Evolutionary conservation across 2,888 invertebrate species (phyloP).

Genomic region (Drosophila formosana): DNA sequence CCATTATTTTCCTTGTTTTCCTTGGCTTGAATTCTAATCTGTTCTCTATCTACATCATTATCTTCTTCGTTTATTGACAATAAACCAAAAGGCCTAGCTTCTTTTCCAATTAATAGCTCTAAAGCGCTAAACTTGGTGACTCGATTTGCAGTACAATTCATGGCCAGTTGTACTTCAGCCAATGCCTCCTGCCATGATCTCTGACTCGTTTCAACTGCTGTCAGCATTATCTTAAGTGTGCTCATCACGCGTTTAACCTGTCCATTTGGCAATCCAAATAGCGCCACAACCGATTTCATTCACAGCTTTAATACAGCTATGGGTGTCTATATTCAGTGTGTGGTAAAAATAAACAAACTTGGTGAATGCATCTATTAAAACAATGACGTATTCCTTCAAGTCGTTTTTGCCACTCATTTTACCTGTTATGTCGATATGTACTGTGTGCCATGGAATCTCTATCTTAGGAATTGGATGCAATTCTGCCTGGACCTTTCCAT

Average conservation of each 20-base stretch:
- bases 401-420: too few relatives aligned
- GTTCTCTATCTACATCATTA: neutral
- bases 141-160: constrained; percentile 10
- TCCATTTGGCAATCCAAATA: constrained; percentile 3
- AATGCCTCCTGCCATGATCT: constrained; percentile 18
- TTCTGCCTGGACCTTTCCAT: constrained; percentile 1
- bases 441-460: too few relatives aligned
- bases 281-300: constrained; percentile 1
- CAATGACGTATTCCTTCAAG: constrained; percentile 1
- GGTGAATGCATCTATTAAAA: constrained; percentile 6
- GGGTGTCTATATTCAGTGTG: too few relatives aligned
- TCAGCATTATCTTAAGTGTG: constrained; percentile 19
- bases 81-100: too few relatives aligned
- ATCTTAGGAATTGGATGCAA: neutral
- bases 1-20: neutral
- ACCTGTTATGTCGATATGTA: too few relatives aligned
- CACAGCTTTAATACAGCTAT: constrained; percentile 15
- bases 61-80: too few relatives aligned
- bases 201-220: constrained; percentile 8
- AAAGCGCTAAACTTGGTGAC: neutral
- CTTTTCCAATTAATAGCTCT: too few relatives aligned
- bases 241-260: too few relatives aligned
- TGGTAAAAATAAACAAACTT: neutral
- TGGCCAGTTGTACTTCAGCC: constrained; percentile 7
- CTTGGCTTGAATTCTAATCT: too few relatives aligned